Conservation (phyloP, 1,140 invertebrate genomes). For the Propsilocerus akamusi region DNA sequence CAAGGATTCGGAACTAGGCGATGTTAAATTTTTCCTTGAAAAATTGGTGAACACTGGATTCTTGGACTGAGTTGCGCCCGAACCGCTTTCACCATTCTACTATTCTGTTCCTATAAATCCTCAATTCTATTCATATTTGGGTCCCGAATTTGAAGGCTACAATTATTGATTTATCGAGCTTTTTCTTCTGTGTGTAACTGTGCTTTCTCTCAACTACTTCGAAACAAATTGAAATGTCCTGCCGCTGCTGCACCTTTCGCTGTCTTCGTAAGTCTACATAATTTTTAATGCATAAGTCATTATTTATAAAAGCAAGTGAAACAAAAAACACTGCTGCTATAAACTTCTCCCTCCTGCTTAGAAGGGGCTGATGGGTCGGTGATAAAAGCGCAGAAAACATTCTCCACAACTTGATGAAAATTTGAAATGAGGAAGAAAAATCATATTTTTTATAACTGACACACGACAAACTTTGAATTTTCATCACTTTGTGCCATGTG, state of each 20-base stretch:
- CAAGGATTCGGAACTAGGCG: conserved; percentile 88
- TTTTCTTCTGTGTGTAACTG: too few relatives aligned
- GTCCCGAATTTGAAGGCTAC: conserved; percentile 12
- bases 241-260: too few relatives aligned
- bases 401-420: neutral
- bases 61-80: conserved; percentile 68
- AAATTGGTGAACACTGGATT: conserved; percentile 93
- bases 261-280: too few relatives aligned
- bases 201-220: too few relatives aligned
- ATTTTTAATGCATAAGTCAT: too few relatives aligned
- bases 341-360: too few relatives aligned
- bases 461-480: too few relatives aligned
- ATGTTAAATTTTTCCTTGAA: conserved; percentile 93
- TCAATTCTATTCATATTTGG: conserved; percentile 38
- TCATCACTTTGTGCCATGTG: too few relatives aligned
- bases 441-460: neutral
- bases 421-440: neutral
- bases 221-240: too few relatives aligned
- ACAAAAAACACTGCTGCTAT: too few relatives aligned
- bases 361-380: too few relatives aligned
- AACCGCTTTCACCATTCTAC: conserved; percentile 41
- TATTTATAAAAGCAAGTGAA: too few relatives aligned
- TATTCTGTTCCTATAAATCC: conserved; percentile 37
- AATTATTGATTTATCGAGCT: neutral
- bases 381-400: neutral